Evolutionary conservation across 2,888 invertebrate species (phyloP), one percentile per base, ranked within the genome.

Genomic region (Leptinotarsa juncta): DNA sequence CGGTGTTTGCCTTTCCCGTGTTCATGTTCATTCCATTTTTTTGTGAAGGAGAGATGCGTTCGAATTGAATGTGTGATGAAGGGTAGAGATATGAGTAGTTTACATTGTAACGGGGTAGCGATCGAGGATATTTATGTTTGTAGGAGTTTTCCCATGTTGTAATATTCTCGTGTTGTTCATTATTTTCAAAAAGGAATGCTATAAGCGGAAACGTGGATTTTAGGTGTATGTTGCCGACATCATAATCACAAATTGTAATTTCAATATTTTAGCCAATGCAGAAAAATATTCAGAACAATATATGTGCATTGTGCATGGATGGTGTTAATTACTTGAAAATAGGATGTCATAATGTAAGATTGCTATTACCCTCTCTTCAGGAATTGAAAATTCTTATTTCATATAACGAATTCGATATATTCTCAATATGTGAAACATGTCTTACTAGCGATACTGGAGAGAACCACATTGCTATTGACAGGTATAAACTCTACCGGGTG

Each of bases 21-120:
- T 62, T 62, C 42, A 62, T 62, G n/a, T 62, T 62, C 62, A 62
- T 62, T 16, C 3, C 16, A 62, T 18, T 62, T 62, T 57, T 32
- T 42, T n/a, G n/a, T 10, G 62, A n/a, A n/a, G n/a, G 10, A 10
- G 42, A n/a, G n/a, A 14, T 26, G 10, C 3, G 15, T 57, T n/a
- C 5, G 42, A 62, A 62, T 62, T 62, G 62, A 62, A 32, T 10
- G 42, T 62, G n/a, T 42, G 62, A n/a, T 57, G 42, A 32, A n/a
- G n/a, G 42, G 42, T 62, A 32, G 16, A 42, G 7, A 62, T 42
- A 10, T 62, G 16, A n/a, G 16, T 62, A 18, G 32, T 62, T 62
- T 3, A 57, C 23, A 7, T 3, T 23, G 14, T 7, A 20, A 55
- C 20, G 2, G 26, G 0, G n/a, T n/a, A 10, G 18, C 57, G 57